These are phyloP conservation scores for Achroia grisella DNA, from an alignment of 1,140 invertebrate species.

Conservation along the genomic window DNA sequence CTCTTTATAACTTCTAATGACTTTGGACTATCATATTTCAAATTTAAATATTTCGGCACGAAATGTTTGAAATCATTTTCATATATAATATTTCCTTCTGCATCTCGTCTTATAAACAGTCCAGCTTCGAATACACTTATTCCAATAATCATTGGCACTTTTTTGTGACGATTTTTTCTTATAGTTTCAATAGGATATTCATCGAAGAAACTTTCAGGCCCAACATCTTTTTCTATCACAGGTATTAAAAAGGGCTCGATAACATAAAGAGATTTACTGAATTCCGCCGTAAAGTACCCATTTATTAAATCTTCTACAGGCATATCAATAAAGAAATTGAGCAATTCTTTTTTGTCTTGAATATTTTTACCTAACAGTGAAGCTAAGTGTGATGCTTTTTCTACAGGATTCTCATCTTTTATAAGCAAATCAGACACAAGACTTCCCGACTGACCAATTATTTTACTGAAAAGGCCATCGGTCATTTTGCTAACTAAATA, in stretches of 20 bases:
- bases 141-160: slow-evolving; percentile 76
- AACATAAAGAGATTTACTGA: slow-evolving; percentile 31
- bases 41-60: slow-evolving; percentile 40
- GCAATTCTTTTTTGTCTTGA: slow-evolving; percentile 38
- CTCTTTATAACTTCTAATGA: slow-evolving; percentile 31
- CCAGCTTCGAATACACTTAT: slow-evolving; percentile 75
- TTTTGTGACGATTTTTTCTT: slow-evolving; percentile 60
- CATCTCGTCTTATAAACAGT: slow-evolving; percentile 42
- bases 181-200: slow-evolving; percentile 49
- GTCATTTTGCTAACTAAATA: slow-evolving; percentile 80
- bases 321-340: slow-evolving; percentile 60
- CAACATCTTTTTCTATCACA: slow-evolving; percentile 62
- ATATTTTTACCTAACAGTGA: slow-evolving; percentile 54
- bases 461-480: slow-evolving; percentile 70
- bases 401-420: slow-evolving; percentile 39
- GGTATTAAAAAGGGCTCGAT: slow-evolving; percentile 42
- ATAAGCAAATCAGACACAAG: slow-evolving; percentile 75
- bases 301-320: slow-evolving; percentile 57
- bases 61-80: slow-evolving; percentile 50
- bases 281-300: slow-evolving; percentile 33
- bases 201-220: slow-evolving; percentile 48
- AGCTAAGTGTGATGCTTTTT: slow-evolving; percentile 45
- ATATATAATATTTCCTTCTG: slow-evolving; percentile 33
- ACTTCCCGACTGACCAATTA: slow-evolving; percentile 77
- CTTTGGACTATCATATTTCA: slow-evolving; percentile 18